Evolutionary conservation across 2,797 vertebrate species (phyloP), one percentile per base, ranked within the genome.

Genomic region (Gobionotothen gibberifrons): DNA sequence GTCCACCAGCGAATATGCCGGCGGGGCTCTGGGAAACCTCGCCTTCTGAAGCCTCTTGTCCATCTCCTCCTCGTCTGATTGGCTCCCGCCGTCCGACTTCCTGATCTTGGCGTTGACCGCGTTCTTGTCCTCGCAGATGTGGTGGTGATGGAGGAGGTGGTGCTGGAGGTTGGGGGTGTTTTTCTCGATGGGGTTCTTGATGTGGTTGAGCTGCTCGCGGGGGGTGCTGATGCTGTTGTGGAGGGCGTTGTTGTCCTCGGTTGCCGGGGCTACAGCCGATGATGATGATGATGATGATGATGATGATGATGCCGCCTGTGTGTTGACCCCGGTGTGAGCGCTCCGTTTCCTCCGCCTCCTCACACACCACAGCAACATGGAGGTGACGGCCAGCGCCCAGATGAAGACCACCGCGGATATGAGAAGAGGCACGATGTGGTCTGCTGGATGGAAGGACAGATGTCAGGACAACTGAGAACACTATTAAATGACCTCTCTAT

Each of bases 131-230:
- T 96, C 94, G 0, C 95, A 94, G 16, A 71, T 73, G 15, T 61
- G 78, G 88, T 96, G 96, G 88, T 95, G 96, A 53, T 93, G 92
- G 42, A 13, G 69, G 0, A 93, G 89, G 1, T 93, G 52, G 0
- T 63, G 53, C 0, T 63, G 60, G 1, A 92, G 76, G 65, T 4
- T 95, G 39, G 94, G 84, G 0, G 92, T 92, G 0, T 93, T 95
- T 71, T 96, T 98, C 93, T 97, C 96, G 0, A 98, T 97, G 70
- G 95, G 96, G 91, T 98, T 98, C 83, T 96, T 97, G 64, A 98
- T 98, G 92, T 97, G 97, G 82, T 97, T 95, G 72, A 98, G 95
- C 85, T 97, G 96, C 88, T 98, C 97, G 19, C 96, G 86, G 0
- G 96, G 95, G 0, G 95, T 94, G 89, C 95, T 11, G n/a, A 75